Conservation (phyloP, 1,140 invertebrate species). For the Periplaneta americana region DNA sequence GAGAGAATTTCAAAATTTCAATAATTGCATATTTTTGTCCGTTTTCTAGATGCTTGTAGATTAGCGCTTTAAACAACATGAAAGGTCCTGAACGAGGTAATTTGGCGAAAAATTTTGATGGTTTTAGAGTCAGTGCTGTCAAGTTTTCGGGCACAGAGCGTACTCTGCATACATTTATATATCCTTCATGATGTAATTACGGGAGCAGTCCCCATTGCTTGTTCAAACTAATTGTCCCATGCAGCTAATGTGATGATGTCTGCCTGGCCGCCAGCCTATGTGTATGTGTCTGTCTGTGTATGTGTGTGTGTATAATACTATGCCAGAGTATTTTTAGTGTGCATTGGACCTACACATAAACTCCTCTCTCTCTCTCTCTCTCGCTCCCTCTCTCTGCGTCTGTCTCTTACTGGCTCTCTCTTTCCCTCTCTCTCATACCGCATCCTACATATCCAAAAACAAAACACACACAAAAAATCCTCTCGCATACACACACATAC, state of each 20-base stretch:
- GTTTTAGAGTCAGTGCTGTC: not conserved
- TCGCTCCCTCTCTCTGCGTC: no score
- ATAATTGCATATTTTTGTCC: no score
- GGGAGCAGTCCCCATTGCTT: not conserved
- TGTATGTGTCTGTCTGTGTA: no score
- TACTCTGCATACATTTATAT: not conserved
- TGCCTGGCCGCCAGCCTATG: not conserved
- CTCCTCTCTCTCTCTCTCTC: not conserved
- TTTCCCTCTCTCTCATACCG: not conserved
- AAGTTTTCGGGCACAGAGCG: not conserved
- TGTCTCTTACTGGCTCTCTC: no score
- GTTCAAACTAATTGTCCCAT: not conserved
- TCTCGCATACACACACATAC: not conserved
- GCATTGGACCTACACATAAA: not conserved
- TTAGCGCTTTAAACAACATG: not conserved
- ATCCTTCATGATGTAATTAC: not conserved
- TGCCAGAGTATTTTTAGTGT: not conserved
- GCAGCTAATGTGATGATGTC: not conserved
- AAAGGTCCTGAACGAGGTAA: not conserved
- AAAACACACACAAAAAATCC: no score
- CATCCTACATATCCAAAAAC: no score
- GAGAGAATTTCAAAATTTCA: no score
- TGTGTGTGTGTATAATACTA: no score
- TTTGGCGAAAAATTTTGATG: not conserved
- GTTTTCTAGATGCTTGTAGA: no score